These are phyloP conservation scores for Pteruthius melanotis DNA, from an alignment of 2,113 vertebrate species.

Conservation along the genomic window DNA sequence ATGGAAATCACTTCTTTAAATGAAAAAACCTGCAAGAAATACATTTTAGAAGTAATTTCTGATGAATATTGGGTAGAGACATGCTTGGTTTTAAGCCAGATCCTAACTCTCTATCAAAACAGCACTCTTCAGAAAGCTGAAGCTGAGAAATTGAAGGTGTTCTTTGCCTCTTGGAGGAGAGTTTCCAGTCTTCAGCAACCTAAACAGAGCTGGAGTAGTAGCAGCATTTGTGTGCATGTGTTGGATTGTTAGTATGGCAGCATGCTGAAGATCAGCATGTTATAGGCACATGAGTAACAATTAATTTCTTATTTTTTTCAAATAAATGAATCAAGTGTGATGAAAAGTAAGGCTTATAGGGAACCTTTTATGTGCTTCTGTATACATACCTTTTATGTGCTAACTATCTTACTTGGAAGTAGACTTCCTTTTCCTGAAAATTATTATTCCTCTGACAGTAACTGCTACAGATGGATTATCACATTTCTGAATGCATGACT, in stretches of 20 bases:
- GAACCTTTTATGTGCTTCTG: neutral
- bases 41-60: neutral
- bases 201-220: neutral
- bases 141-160: neutral
- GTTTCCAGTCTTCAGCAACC: neutral
- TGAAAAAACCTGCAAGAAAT: neutral
- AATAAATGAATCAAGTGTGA: neutral
- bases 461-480: neutral
- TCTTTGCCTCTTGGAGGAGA: neutral
- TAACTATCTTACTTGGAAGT: neutral
- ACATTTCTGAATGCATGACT: neutral
- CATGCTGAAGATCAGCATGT: neutral
- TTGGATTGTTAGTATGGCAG: neutral
- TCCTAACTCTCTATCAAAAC: neutral
- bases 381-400: neutral
- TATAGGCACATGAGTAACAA: neutral
- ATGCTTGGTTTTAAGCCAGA: neutral
- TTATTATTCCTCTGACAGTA: neutral
- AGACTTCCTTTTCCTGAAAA: neutral
- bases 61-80: neutral
- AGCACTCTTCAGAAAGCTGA: neutral
- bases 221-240: neutral
- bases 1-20: neutral
- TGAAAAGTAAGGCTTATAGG: neutral
- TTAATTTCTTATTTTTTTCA: neutral